These are phyloP conservation scores for Cuculus canorus DNA, from an alignment of 2,797 vertebrate species.

Conservation along the genomic window DNA sequence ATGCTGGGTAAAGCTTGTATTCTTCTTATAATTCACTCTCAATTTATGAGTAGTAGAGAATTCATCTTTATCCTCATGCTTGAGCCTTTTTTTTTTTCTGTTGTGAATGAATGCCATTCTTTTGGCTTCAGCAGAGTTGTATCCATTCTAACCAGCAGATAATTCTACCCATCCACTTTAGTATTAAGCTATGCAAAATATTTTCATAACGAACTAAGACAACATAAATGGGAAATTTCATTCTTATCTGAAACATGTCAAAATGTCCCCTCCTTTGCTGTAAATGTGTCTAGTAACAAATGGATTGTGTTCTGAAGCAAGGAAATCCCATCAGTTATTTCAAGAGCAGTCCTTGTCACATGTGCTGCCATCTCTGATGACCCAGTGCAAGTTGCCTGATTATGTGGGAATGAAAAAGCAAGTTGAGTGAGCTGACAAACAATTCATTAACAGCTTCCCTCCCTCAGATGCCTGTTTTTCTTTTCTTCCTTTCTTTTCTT, in stretches of 20 bases:
- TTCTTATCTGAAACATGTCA: background rate
- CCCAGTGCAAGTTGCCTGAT: background rate
- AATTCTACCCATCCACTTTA: background rate
- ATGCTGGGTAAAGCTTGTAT: background rate
- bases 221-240: background rate
- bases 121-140: background rate
- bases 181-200: background rate
- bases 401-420: background rate
- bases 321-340: constrained; percentile 33
- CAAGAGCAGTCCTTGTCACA: background rate
- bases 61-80: background rate
- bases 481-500: background rate
- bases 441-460: background rate
- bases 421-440: background rate
- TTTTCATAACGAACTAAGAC: background rate
- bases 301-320: constrained; percentile 6
- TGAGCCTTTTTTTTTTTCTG: background rate
- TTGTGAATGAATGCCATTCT: background rate
- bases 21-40: background rate
- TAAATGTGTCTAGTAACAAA: background rate
- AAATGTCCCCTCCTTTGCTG: background rate
- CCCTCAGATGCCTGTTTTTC: no score
- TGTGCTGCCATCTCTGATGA: background rate
- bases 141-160: background rate
- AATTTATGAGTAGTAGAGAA: background rate